These are phyloP conservation scores for Nycticorax nycticorax DNA, from an alignment of 2,113 vertebrate genomes.

Conservation along the genomic window DNA sequence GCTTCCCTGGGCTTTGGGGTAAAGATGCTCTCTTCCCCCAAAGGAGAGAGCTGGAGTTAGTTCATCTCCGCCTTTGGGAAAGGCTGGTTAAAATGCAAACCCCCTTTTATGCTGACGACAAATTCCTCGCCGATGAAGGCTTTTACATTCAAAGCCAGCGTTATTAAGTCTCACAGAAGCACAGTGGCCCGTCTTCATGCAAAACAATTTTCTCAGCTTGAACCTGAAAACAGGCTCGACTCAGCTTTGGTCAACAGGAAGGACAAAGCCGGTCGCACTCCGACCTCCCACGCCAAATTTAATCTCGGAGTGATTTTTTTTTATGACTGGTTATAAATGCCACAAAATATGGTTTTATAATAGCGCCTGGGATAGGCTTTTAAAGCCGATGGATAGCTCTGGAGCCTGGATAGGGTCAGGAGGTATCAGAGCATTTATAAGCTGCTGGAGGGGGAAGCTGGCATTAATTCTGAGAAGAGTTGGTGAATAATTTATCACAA, in stretches of 20 bases:
- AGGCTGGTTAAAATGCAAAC: neutral
- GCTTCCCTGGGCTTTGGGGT: neutral
- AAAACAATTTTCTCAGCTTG: neutral
- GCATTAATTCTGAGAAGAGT: neutral
- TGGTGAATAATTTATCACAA: constrained; percentile 34
- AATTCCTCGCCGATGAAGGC: neutral
- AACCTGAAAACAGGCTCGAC: neutral
- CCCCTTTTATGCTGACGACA: neutral
- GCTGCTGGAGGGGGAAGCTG: neutral
- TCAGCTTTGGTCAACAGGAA: neutral
- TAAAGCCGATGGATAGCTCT: neutral
- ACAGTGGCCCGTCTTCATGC: neutral
- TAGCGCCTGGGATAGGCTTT: neutral
- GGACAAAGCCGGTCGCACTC: neutral
- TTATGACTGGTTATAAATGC: neutral
- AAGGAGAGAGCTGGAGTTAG: neutral
- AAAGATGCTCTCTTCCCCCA: neutral
- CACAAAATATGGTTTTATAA: neutral
- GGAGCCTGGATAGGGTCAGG: neutral
- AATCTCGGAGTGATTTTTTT: neutral
- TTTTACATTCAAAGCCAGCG: neutral
- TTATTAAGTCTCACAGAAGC: neutral
- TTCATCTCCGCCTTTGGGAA: neutral
- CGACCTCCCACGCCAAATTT: neutral
- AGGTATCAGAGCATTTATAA: neutral